Percentiles rank a stretch among this genome's conserved stretches.
Conservation (phyloP, 2,113 vertebrate species). For the Dissostichus mawsoni region DNA sequence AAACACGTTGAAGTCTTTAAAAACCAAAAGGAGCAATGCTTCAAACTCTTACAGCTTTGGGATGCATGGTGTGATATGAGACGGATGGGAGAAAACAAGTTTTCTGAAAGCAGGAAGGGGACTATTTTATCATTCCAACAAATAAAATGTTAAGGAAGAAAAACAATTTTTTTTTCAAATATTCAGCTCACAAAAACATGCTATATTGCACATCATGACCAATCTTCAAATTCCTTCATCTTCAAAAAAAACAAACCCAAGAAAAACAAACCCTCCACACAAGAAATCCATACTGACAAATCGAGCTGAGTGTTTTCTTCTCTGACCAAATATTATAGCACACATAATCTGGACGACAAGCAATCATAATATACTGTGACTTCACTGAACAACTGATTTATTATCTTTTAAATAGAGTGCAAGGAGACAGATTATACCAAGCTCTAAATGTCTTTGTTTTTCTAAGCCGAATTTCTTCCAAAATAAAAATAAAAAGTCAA, state of each 20-base stretch:
- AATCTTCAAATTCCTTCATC: conserved; percentile 1
- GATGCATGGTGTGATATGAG: conserved; percentile 29
- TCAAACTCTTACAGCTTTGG: conserved; percentile 24
- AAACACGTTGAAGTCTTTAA: conserved; percentile 36
- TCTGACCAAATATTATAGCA: background rate
- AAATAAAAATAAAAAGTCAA: background rate
- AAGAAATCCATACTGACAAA: background rate
- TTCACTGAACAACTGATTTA: background rate
- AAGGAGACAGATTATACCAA: background rate
- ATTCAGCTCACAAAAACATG: background rate
- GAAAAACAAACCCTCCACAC: background rate
- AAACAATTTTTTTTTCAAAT: background rate
- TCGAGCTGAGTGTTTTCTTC: background rate
- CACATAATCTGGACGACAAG: background rate
- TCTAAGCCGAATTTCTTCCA: conserved; percentile 1
- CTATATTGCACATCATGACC: conserved; percentile 11
- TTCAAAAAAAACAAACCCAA: background rate
- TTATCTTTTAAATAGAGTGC: background rate
- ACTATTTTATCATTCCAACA: background rate
- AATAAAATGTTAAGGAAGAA: background rate
- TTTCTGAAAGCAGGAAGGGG: conserved; percentile 2
- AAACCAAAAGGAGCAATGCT: conserved; percentile 39
- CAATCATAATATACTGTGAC: background rate
- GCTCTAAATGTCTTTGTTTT: background rate
- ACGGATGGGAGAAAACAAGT: no score